phyloP scores from a whole-genome alignment of 1,140 invertebrate species.

The Brachionus koreanus region DNA sequence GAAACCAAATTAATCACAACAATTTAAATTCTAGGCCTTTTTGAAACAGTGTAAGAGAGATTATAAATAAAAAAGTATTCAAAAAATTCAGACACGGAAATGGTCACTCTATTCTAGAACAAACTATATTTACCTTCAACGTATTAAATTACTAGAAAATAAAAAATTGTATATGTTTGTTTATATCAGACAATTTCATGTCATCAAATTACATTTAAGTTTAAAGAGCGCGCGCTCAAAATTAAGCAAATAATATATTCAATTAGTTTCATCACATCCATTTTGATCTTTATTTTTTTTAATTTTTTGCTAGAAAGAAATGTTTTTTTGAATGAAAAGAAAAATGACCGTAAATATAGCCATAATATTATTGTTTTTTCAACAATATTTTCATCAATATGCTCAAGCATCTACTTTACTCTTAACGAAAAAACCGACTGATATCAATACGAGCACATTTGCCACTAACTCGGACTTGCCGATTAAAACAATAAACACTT shows the following conservation, averaged over 20 bases:
- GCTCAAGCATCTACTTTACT: background rate
- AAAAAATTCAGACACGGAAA: constrained; percentile 35
- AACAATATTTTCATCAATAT: background rate
- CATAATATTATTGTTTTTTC: background rate
- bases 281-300: background rate
- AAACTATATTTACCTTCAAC: constrained; percentile 8
- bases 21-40: background rate
- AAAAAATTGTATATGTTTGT: background rate
- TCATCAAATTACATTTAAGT: constrained; percentile 13
- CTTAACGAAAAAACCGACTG: background rate
- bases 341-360: background rate
- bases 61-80: background rate
- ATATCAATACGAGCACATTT: background rate
- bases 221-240: background rate
- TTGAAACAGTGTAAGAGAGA: background rate
- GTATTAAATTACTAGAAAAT: background rate
- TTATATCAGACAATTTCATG: background rate
- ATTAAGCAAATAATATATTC: background rate
- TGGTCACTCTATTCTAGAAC: background rate
- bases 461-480: constrained; percentile 5
- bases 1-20: background rate
- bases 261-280: constrained; percentile 3
- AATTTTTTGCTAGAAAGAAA: constrained; percentile 16
- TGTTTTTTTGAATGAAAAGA: constrained; percentile 4
- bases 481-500: background rate